These are phyloP conservation scores for Pogona vitticeps DNA, from an alignment of 2,113 vertebrate species.

Conservation along the genomic window DNA sequence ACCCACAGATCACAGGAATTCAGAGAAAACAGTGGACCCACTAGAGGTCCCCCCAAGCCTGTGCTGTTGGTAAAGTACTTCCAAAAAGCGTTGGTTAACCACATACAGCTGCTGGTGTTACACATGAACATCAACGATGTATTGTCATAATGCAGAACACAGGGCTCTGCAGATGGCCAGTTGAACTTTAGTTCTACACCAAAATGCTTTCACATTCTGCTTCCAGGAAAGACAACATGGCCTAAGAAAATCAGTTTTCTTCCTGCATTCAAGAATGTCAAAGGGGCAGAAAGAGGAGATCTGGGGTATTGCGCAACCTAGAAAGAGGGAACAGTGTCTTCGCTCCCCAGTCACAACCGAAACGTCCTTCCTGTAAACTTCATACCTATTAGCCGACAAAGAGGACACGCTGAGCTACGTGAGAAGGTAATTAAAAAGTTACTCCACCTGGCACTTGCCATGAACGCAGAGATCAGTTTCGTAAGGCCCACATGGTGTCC, in stretches of 20 bases:
- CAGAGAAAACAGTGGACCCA: neutral
- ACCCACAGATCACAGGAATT: neutral
- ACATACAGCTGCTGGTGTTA: too few species aligned
- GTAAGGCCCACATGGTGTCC: constrained; percentile 94
- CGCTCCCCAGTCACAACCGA: neutral
- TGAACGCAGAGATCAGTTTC: constrained; percentile 94
- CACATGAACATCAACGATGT: neutral
- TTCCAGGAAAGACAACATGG: neutral
- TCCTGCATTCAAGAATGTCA: neutral
- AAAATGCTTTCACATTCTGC: neutral
- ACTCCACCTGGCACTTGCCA: constrained; percentile 91
- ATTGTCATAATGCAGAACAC: neutral
- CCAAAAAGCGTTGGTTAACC: neutral
- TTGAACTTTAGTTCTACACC: neutral
- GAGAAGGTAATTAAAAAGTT: constrained; percentile 55
- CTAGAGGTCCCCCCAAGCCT: neutral
- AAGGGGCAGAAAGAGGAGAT: neutral
- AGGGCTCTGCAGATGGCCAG: neutral
- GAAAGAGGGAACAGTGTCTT: neutral
- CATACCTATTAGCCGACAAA: neutral
- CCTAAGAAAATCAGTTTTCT: neutral
- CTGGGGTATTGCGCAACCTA: neutral
- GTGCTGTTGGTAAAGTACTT: neutral
- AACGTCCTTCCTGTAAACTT: rapidly evolving
- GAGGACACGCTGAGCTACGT: neutral